Evolutionary conservation across 1,140 invertebrate species (phyloP), one percentile per base, ranked within the genome.

Genomic region (Telenomus remus): DNA sequence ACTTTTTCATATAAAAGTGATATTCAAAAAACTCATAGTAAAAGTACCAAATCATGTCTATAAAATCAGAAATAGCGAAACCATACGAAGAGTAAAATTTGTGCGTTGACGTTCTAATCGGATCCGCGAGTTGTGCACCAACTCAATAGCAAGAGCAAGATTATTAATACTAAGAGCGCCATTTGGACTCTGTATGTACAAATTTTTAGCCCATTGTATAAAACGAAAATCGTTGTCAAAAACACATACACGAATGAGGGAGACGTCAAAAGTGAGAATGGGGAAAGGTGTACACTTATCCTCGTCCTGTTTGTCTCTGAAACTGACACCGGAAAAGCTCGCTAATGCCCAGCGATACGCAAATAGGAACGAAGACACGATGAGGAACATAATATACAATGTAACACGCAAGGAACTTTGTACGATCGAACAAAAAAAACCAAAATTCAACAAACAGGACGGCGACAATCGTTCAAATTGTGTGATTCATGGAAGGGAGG

Each of bases 291-390:
- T 54, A 44, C 3, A 27, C 33, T 55, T 44, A 35, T 70, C 51
- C 51, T 71, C 69, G 69, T 64, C 69, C 69, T 72, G 68, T 71
- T 71, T 71, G 59, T 63, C 68, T 34, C 39, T 69, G 57, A 51
- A 71, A 63, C 68, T 71, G 57, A 50, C 39, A 71, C 51, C 68
- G 33, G 59, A 71, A 71, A 71, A 63, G 37, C 46, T 80, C 66
- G 66, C 73, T 81, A 83, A 82, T 82, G 80, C 76, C 80, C 78
- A 80, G 71, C 66, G 78, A 79, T 81, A 84, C 77, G 81, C 83
- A 82, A 84, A 86, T 85, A 86, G 84, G 85, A 86, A 86, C 85
- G 84, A 85, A 71, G 57, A 84, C 81, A 82, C 50, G 80, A 81
- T 65, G 79, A 85, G 82, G 83, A 86, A 86, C 84, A 85, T 86